Evolutionary conservation across 2,797 vertebrate genomes (phyloP).

Genomic region (Bradypus variegatus): DNA sequence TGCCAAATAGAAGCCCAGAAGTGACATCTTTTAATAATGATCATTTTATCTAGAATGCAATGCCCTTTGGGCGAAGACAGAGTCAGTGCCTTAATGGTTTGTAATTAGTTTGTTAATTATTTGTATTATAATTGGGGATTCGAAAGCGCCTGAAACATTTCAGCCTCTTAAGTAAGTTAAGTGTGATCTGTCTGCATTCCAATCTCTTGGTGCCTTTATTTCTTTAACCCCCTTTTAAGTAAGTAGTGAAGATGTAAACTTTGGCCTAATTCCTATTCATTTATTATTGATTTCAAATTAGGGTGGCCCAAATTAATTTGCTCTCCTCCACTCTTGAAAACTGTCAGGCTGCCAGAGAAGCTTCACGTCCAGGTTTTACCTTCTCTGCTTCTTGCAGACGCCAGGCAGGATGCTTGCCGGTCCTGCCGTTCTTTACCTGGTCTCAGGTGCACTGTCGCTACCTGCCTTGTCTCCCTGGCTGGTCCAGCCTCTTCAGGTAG

Average conservation of each 20-base stretch:
- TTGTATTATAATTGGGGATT: neutral
- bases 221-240: neutral
- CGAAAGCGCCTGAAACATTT: neutral
- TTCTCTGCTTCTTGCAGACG: neutral
- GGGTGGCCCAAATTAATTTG: neutral
- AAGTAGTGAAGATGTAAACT: neutral
- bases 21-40: constrained; percentile 16
- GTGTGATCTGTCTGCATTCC: neutral
- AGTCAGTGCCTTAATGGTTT: neutral
- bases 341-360: neutral
- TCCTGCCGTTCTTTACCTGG: too few species aligned
- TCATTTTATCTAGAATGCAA: neutral
- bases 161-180: neutral
- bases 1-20: neutral
- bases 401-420: neutral
- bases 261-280: neutral
- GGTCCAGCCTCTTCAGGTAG: rapidly evolving
- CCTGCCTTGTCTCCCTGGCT: too few species aligned
- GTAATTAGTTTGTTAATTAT: neutral
- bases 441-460: neutral
- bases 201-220: neutral
- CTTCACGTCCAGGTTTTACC: neutral
- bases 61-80: neutral
- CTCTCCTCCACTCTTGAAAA: neutral
- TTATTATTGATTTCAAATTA: neutral